Conservation (phyloP, 2,888 invertebrate species). For the Dinocampus coccinellae region DNA sequence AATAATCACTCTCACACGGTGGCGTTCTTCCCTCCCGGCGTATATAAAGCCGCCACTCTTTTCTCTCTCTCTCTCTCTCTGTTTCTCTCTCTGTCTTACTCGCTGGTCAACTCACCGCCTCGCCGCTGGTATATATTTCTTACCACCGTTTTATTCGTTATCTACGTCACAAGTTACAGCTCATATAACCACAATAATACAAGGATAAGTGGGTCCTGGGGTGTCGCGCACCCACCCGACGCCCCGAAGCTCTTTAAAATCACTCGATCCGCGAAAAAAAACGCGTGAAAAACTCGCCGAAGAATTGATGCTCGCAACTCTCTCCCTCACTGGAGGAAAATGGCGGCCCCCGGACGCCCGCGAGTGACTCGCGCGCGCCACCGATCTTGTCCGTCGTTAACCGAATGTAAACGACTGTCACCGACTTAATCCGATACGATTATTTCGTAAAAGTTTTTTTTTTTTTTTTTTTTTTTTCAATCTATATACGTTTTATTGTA, state of each 20-base stretch:
- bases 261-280: conserved; percentile 52
- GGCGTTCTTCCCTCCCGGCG: conserved; percentile 41
- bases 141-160: conserved; percentile 16
- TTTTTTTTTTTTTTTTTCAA: too few species aligned
- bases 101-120: conserved; percentile 22
- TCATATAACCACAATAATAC: conserved; percentile 28
- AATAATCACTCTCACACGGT: conserved; percentile 41
- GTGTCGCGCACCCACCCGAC: conserved; percentile 58
- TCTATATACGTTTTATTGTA: too few species aligned
- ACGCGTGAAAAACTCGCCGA: conserved; percentile 45
- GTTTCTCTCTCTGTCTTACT: conserved; percentile 18
- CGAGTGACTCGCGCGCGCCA: conserved; percentile 63
- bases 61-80: conserved; percentile 20
- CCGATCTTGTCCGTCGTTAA: conserved; percentile 59
- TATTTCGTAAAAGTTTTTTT: background rate
- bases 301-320: conserved; percentile 58
- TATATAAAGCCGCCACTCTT: conserved; percentile 23
- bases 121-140: conserved; percentile 18
- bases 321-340: conserved; percentile 66
- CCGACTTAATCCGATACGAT: conserved; percentile 31
- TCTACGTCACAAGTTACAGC: conserved; percentile 25
- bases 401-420: conserved; percentile 40
- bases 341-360: conserved; percentile 62
- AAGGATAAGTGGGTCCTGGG: conserved; percentile 52
- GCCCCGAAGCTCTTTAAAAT: conserved; percentile 52